Percentiles rank a stretch among this genome's conserved stretches.
Conservation (phyloP, 2,113 vertebrate species). For the Platysternon megacephalum region DNA sequence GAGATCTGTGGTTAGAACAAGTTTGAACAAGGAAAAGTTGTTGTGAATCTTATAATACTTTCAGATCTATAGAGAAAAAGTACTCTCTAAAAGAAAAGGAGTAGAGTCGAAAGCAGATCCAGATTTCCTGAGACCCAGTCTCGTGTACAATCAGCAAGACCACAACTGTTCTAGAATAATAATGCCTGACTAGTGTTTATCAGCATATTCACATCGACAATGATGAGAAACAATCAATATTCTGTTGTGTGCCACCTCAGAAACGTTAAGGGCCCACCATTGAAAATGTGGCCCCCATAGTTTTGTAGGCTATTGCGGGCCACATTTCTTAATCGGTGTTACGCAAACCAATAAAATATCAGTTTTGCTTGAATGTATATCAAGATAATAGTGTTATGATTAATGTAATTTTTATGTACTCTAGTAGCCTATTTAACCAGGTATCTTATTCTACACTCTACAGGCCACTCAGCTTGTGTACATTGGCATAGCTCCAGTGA, state of each 20-base stretch:
- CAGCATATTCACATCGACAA: background rate
- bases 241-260: background rate
- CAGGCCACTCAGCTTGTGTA: background rate
- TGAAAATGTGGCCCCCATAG: background rate
- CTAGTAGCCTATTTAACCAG: background rate
- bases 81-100: background rate
- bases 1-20: background rate
- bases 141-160: background rate
- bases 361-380: background rate
- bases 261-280: accelerated
- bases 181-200: background rate
- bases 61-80: background rate
- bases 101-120: background rate
- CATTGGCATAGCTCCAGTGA: background rate
- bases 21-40: background rate
- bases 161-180: background rate
- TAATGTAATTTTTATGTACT: background rate
- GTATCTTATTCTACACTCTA: background rate
- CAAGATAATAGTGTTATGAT: background rate
- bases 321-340: background rate
- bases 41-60: background rate
- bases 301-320: background rate
- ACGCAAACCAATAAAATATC: background rate
- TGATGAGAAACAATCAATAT: background rate
- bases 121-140: background rate